phyloP scores from a whole-genome alignment of 2,888 invertebrate species.

The Spisula solida region DNA sequence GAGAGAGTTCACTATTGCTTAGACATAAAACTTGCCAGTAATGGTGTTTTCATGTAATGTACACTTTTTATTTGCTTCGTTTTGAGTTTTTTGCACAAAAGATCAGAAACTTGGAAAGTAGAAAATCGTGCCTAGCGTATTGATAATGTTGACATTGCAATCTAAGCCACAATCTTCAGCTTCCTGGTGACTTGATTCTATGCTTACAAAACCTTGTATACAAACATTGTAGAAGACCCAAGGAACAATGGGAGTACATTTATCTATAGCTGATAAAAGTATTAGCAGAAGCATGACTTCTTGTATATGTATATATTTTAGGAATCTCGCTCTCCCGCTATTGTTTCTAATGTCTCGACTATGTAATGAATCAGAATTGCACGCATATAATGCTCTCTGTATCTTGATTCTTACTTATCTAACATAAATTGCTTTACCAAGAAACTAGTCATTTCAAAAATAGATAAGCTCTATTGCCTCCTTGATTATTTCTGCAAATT shows the following conservation, averaged over 20 bases:
- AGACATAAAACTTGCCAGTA: background rate
- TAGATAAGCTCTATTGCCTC: background rate
- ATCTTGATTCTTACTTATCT: conserved; percentile 7
- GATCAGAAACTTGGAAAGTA: background rate
- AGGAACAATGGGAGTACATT: background rate
- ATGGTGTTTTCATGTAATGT: conserved; percentile 8
- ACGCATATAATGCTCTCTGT: background rate
- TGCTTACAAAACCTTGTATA: background rate
- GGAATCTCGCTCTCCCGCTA: background rate
- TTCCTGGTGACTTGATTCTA: conserved; percentile 13
- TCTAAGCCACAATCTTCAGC: background rate
- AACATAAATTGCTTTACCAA: conserved; percentile 10
- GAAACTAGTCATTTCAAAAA: background rate
- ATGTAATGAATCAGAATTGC: conserved; percentile 3
- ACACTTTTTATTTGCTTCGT: background rate
- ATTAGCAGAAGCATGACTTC: background rate
- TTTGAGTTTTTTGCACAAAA: background rate
- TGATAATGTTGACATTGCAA: background rate
- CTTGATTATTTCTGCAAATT: background rate
- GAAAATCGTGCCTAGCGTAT: conserved; percentile 13
- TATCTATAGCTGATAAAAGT: background rate
- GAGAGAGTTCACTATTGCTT: background rate
- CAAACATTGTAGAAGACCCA: background rate
- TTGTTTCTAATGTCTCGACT: background rate
- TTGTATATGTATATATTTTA: background rate